These are phyloP conservation scores for Folsomia manolachei DNA, from an alignment of 2,888 invertebrate genomes.

Conservation along the genomic window DNA sequence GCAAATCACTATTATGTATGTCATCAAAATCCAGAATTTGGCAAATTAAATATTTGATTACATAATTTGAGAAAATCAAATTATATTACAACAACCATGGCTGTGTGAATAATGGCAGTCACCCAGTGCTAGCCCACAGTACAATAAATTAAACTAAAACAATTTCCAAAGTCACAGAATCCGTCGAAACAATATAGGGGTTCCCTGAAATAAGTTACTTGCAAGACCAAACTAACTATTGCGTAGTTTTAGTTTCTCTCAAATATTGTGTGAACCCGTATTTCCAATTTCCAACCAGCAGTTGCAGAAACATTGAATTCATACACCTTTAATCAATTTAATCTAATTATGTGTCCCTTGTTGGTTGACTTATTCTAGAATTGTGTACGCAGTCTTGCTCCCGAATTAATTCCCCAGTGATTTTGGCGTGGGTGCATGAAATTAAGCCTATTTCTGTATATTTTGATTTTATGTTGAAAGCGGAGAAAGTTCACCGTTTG, in stretches of 20 bases:
- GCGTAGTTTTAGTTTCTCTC: background rate
- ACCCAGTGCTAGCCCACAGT: no score
- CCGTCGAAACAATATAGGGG: no score
- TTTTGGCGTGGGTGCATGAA: background rate
- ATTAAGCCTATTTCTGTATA: background rate
- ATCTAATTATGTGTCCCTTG: background rate
- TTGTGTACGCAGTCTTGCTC: no score
- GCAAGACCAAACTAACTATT: no score
- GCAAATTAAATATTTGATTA: background rate
- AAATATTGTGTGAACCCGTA: background rate
- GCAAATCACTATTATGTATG: background rate
- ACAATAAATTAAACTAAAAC: no score
- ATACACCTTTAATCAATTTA: background rate
- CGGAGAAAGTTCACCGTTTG: background rate
- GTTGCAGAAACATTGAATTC: background rate
- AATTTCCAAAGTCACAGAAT: no score
- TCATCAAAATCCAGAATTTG: background rate
- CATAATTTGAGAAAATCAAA: background rate
- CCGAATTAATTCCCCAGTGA: background rate
- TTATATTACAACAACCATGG: background rate
- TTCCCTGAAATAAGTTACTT: no score
- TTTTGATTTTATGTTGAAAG: background rate
- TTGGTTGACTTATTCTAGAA: background rate
- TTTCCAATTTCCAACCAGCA: background rate
- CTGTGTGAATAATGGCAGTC: no score